Percentiles rank a stretch among this genome's conserved stretches.
Evolutionary conservation across 2,888 invertebrate genomes (phyloP).

Genomic region (Conops quadrifasciatus): DNA sequence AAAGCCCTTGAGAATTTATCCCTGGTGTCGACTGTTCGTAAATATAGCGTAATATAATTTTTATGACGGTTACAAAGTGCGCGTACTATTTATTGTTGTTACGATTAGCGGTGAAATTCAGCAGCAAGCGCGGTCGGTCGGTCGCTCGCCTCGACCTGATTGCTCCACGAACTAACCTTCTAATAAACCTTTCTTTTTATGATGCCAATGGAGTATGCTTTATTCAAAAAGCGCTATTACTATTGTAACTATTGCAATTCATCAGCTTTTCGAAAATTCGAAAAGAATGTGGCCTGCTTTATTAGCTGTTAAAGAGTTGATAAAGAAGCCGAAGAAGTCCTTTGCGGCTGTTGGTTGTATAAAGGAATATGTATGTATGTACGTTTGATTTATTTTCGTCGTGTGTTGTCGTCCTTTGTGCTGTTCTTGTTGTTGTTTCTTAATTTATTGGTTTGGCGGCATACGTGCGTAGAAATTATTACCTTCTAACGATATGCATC

Average conservation of each 20-base stretch:
- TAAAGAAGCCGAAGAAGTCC: neutral
- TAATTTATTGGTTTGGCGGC: slow-evolving; percentile 13
- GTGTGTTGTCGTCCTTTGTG: neutral
- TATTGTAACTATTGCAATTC: slow-evolving; percentile 6
- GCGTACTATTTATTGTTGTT: neutral
- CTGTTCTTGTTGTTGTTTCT: neutral
- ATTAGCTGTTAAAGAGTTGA: slow-evolving; percentile 22
- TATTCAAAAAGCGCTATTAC: neutral
- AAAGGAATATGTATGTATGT: slow-evolving; percentile 3
- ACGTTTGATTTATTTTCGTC: slow-evolving; percentile 22
- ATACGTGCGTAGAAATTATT: slow-evolving; percentile 20
- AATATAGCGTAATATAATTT: neutral
- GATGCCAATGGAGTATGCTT: neutral
- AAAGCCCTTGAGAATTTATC: neutral
- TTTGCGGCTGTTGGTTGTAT: neutral
- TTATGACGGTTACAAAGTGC: slow-evolving; percentile 25
- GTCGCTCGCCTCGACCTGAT: too few species aligned
- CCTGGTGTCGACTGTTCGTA: neutral
- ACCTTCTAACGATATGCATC: slow-evolving; percentile 22
- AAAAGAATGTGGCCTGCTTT: neutral
- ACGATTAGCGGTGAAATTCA: slow-evolving; percentile 12
- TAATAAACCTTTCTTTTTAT: neutral
- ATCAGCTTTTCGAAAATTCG: neutral
- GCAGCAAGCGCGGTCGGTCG: neutral
- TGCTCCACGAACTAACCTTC: too few species aligned